Conservation (phyloP, 2,888 invertebrate species). For the Philereme transversata region DNA sequence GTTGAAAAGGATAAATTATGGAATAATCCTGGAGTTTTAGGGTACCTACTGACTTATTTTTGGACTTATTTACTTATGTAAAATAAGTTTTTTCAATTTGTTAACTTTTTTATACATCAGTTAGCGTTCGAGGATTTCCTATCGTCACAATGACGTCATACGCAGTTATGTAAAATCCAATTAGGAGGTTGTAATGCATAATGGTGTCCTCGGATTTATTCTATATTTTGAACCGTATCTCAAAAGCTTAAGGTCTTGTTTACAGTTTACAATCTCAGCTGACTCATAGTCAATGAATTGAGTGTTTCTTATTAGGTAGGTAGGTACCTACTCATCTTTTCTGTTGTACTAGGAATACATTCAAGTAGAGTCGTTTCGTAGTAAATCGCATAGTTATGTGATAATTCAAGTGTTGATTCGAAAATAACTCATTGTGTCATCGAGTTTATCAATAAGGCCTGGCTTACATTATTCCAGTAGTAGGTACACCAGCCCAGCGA, state of each 20-base stretch:
- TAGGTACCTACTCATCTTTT: neutral
- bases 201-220: neutral
- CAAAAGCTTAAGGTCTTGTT: constrained; percentile 8
- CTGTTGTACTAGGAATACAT: constrained; percentile 17
- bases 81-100: too few species aligned
- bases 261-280: constrained; percentile 7
- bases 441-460: neutral
- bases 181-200: constrained; percentile 28
- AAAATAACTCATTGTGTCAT: constrained; percentile 21
- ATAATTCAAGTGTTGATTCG: constrained; percentile 9
- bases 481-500: too few species aligned
- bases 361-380: constrained; percentile 19
- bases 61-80: too few species aligned
- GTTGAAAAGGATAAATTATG: too few species aligned
- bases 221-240: constrained; percentile 12
- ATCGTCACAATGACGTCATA: constrained; percentile 40
- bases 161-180: constrained; percentile 37
- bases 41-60: too few species aligned
- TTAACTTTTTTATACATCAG: neutral
- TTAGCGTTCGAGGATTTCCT: constrained; percentile 16
- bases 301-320: neutral
- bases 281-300: constrained; percentile 12
- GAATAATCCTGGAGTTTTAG: too few species aligned
- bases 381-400: constrained; percentile 20
- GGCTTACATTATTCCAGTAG: too few species aligned